These are phyloP conservation scores for Eremophila alpestris DNA, from an alignment of 2,797 vertebrate species.

Conservation along the genomic window DNA sequence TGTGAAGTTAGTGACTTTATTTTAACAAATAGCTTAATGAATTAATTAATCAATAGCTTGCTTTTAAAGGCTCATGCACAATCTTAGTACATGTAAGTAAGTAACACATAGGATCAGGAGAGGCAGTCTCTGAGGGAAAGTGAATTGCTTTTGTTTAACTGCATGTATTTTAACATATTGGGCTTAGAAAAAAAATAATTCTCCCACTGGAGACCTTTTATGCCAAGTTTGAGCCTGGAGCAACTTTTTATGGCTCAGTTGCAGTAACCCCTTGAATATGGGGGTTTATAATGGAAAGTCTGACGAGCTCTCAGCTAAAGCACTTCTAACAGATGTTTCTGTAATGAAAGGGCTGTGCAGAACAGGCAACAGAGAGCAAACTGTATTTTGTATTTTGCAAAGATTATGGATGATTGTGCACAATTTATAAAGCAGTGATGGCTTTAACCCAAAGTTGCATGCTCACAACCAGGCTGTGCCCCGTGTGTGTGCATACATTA, in stretches of 20 bases:
- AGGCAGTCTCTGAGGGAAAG: not conserved
- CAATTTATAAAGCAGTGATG: not conserved
- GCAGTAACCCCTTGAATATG: conserved; percentile 58
- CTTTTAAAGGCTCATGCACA: not conserved
- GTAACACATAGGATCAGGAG: not conserved
- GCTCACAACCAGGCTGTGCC: not conserved
- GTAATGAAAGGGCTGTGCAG: conserved; percentile 44
- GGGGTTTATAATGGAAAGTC: conserved; percentile 67
- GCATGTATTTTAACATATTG: conserved; percentile 35
- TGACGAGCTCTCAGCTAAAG: conserved; percentile 31
- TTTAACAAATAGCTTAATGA: not conserved
- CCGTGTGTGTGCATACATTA: not conserved
- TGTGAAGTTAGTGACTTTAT: not conserved
- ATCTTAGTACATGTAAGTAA: not conserved
- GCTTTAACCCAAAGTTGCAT: not conserved
- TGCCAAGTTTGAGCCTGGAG: conserved; percentile 59
- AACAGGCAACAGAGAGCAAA: conserved; percentile 16
- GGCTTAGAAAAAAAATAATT: conserved; percentile 14
- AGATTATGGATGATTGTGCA: not conserved
- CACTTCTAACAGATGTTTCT: conserved; percentile 56
- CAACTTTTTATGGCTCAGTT: conserved; percentile 55
- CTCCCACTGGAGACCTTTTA: conserved; percentile 43
- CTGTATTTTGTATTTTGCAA: conserved; percentile 6
- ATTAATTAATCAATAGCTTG: not conserved
- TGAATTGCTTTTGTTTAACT: conserved; percentile 33